A percentile compares a stretch with the other conserved stretches of the same genome.
Evolutionary conservation across 2,797 vertebrate genomes (phyloP).

Genomic region (Bovichtus diacanthus): DNA sequence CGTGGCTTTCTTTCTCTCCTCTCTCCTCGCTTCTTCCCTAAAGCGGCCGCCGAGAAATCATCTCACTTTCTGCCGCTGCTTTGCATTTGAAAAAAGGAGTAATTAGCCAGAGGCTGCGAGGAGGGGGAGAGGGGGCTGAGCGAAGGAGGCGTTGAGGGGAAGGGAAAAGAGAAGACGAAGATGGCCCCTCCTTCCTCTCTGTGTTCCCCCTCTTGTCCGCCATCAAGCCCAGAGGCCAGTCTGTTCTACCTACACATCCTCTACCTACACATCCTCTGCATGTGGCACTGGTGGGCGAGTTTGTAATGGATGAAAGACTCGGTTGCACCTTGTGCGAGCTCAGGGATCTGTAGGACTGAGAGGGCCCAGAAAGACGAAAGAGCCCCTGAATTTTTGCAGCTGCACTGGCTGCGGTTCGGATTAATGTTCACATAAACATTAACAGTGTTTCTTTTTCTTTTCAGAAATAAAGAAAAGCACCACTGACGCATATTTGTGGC

Average conservation of each 20-base stretch:
- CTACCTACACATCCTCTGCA: slow-evolving; percentile 1
- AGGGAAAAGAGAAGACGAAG: slow-evolving; percentile 47
- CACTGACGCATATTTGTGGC: neutral
- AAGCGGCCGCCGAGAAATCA: slow-evolving; percentile 84
- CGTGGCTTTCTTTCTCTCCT: slow-evolving; percentile 65
- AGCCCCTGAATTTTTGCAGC: neutral
- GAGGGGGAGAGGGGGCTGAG: slow-evolving; percentile 16
- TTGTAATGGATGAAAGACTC: slow-evolving; percentile 12
- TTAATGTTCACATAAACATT: neutral
- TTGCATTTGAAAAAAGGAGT: slow-evolving; percentile 89
- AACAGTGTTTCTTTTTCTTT: neutral
- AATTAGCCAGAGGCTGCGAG: slow-evolving; percentile 83
- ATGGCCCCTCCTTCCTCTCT: slow-evolving; percentile 43
- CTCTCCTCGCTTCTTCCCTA: slow-evolving; percentile 63
- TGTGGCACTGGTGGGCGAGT: slow-evolving; percentile 3
- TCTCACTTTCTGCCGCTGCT: slow-evolving; percentile 87
- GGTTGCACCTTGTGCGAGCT: slow-evolving; percentile 23
- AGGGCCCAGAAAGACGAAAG: neutral
- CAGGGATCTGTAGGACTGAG: neutral
- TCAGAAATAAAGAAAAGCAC: neutral
- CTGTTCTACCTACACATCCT: slow-evolving; percentile 28
- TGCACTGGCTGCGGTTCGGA: neutral
- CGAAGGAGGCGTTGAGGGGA: slow-evolving; percentile 51
- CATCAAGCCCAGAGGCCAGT: slow-evolving; percentile 49
- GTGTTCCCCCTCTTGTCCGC: slow-evolving; percentile 30